Evolutionary conservation across 2,888 invertebrate genomes (phyloP).

Genomic region (Drosophila parthenogenetica): DNA sequence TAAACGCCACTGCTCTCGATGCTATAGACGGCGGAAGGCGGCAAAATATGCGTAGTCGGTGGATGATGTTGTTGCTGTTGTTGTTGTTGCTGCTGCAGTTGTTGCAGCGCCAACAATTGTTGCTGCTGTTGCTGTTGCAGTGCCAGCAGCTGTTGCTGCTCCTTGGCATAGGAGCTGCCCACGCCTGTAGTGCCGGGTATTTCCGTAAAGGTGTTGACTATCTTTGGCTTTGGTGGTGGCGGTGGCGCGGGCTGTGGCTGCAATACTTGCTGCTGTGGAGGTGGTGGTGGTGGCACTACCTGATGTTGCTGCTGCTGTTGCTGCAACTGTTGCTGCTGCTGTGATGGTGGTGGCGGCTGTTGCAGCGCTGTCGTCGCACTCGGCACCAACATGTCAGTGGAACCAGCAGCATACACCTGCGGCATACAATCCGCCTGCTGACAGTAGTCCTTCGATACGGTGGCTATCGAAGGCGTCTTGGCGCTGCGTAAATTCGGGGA

Average conservation of each 20-base stretch:
- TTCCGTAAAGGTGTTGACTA: slow-evolving; percentile 84
- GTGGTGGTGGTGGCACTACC: slow-evolving; percentile 56
- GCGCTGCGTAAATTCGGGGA: slow-evolving; percentile 85
- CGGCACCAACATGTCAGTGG: slow-evolving; percentile 63
- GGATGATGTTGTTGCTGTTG: slow-evolving; percentile 73
- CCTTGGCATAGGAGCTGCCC: slow-evolving; percentile 84
- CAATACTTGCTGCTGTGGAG: slow-evolving; percentile 66
- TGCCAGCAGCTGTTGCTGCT: slow-evolving; percentile 67
- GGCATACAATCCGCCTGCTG: slow-evolving; percentile 84
- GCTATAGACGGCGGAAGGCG: slow-evolving; percentile 84
- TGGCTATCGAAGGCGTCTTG: slow-evolving; percentile 85
- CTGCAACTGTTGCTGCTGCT: slow-evolving; percentile 57
- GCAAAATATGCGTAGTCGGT: slow-evolving; percentile 82
- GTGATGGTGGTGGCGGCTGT: slow-evolving; percentile 41
- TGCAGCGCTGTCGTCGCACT: slow-evolving; percentile 28
- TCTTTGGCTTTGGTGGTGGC: slow-evolving; percentile 82
- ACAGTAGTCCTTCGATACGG: slow-evolving; percentile 85
- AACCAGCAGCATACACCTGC: slow-evolving; percentile 69
- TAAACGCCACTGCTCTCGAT: slow-evolving; percentile 81
- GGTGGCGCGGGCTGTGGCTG: slow-evolving; percentile 79
- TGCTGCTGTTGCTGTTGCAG: slow-evolving; percentile 69
- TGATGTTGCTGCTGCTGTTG: slow-evolving; percentile 64
- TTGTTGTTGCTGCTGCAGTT: slow-evolving; percentile 67
- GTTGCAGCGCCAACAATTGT: slow-evolving; percentile 62
- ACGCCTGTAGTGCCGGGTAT: slow-evolving; percentile 85